Evolutionary conservation across 2,888 invertebrate species (phyloP).

Genomic region (Synanthedon tipuliformis): DNA sequence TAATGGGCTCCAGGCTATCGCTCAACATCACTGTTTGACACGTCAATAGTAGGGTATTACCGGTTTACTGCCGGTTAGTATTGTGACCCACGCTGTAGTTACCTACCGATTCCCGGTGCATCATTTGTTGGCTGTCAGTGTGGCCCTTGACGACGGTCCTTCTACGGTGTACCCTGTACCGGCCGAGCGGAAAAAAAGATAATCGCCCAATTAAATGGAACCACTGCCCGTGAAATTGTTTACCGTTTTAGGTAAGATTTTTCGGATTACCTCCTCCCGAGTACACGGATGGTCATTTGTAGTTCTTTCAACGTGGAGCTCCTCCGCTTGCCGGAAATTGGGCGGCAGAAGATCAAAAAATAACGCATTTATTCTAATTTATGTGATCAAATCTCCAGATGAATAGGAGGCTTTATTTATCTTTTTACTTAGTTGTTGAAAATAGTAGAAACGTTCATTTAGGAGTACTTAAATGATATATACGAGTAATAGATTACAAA

Average conservation of each 20-base stretch:
- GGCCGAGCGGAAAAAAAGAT: constrained; percentile 48
- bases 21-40: constrained; percentile 13
- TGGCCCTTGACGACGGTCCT: constrained; percentile 53
- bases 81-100: not conserved
- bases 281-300: constrained; percentile 2
- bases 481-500: too few species aligned
- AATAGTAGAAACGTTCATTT: too few species aligned
- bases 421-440: too few species aligned
- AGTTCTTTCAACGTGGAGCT: not conserved
- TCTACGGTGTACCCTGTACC: constrained; percentile 11
- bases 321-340: too few species aligned
- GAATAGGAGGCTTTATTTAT: too few species aligned
- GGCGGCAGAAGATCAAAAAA: too few species aligned
- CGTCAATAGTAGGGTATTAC: constrained; percentile 12
- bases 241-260: constrained; percentile 46
- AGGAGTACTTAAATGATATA: too few species aligned
- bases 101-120: constrained; percentile 31
- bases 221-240: constrained; percentile 63
- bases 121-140: constrained; percentile 57
- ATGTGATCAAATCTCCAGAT: too few species aligned
- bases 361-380: too few species aligned
- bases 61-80: not conserved
- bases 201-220: constrained; percentile 63
- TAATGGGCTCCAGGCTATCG: constrained; percentile 11
- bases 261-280: constrained; percentile 7